Base-by-base conservation (phyloP, 2,113 vertebrate species). In the Stercorarius parasiticus region DNA sequence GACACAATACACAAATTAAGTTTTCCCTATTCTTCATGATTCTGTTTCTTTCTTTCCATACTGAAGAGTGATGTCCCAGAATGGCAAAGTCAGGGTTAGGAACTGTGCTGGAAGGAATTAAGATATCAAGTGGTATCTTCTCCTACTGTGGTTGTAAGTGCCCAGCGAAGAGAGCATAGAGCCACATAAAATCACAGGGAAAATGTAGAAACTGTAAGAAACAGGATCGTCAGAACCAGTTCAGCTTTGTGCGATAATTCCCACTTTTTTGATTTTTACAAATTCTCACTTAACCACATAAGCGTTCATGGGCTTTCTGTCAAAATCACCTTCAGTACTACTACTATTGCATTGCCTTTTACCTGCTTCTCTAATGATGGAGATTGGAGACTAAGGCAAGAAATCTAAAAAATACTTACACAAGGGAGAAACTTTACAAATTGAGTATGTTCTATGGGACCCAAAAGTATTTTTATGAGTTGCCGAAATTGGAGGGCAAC, bases 1-100 rank as follows among this genome's bases (percentile, higher is more conserved):
- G 5, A 43, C 3, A 47, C 0, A 3, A 17, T 36, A n/a, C 6
- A 53, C 6, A 50, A 95, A 71, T 55, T 0, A 45, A 8, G 3
- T 26, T 88, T 70, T 67, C 45, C 52, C n/a, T 32, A 0, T 50
- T 77, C 19, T 61, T 88, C 23, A 18, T 84, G 2, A 20, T 53
- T 64, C 10, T 50, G 5, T 45, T 77, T 69, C 10, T 88, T 83
- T 86, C 23, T 67, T 72, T 67, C 11, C 23, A 43, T 21, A 61
- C 3, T 19, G 42, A 93, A 77, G 25, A 79, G 10, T 36, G 7
- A 65, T 25, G 15, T 32, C 21, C 10, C 65, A 11, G 5, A 76
- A 67, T 15, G 11, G 23, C 15, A 53, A 61, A 88, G 10, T 71
- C 7, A 4, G 13, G 2, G 2, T 53, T 77, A 72, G 29, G 34